Conservation (phyloP, 1,140 invertebrate genomes). For the Augochlora pura region DNA sequence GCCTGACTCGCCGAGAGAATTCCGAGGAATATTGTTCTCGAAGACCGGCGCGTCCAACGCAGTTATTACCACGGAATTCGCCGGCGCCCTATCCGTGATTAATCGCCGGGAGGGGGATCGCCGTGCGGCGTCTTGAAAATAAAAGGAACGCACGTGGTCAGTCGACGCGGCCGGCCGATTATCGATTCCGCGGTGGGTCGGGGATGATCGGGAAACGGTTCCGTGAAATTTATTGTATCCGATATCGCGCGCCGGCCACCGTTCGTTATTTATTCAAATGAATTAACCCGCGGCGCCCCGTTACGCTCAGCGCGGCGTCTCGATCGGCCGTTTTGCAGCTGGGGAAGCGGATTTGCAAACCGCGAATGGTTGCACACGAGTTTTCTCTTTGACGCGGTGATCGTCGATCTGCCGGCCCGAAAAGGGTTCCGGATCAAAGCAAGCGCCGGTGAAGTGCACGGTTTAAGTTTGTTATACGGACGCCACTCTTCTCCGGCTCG, state of each 20-base stretch:
- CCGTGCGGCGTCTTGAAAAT: not conserved
- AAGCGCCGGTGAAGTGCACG: too few relatives aligned
- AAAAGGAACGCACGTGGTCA: not conserved
- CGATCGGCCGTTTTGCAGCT: not conserved
- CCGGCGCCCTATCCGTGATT: not conserved
- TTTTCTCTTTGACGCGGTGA: too few relatives aligned
- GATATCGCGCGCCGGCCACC: not conserved
- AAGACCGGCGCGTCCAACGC: too few relatives aligned
- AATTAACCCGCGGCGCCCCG: not conserved
- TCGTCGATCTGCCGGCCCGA: too few relatives aligned
- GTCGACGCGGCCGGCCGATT: not conserved
- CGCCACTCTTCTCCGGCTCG: too few relatives aligned
- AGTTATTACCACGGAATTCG: not conserved
- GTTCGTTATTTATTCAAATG: constrained; percentile 1
- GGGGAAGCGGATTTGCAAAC: too few relatives aligned
- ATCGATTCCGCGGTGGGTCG: not conserved
- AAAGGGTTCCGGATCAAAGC: too few relatives aligned
- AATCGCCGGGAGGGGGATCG: not conserved
- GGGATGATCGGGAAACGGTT: too few relatives aligned
- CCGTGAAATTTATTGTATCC: not conserved
- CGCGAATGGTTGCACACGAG: too few relatives aligned
- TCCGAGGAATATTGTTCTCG: not conserved
- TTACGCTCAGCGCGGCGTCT: not conserved
- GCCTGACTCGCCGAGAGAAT: not conserved
- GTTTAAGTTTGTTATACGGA: too few relatives aligned